These are phyloP conservation scores for Hydrozoanthus gracilis DNA, from an alignment of 92 coral and sea anemone genomes.

Conservation along the genomic window DNA sequence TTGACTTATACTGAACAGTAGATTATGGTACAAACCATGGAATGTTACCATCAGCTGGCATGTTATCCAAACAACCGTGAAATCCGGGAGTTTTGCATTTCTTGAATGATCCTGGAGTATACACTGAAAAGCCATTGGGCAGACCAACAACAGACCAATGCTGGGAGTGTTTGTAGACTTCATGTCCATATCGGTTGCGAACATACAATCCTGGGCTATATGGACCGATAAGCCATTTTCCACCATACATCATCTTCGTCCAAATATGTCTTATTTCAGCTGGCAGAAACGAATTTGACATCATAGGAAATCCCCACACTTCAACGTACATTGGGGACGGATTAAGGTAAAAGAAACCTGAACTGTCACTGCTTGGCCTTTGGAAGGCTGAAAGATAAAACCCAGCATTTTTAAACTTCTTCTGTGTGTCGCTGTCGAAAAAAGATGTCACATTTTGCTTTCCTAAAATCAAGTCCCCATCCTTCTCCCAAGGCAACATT, in stretches of 20 bases:
- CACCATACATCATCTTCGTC: slow-evolving; percentile 37
- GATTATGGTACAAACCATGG: slow-evolving; percentile 38
- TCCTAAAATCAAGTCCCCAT: slow-evolving; percentile 35
- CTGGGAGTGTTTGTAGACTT: slow-evolving; percentile 31
- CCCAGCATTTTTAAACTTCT: not conserved
- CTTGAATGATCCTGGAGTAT: slow-evolving; percentile 40
- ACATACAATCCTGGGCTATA: slow-evolving; percentile 37
- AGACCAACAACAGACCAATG: slow-evolving; percentile 22
- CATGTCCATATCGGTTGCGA: slow-evolving; percentile 39
- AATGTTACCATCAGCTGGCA: slow-evolving; percentile 39
- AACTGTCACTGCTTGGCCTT: not conserved
- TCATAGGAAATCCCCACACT: slow-evolving; percentile 38
- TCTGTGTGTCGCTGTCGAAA: slow-evolving; percentile 21
- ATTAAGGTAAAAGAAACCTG: slow-evolving; percentile 11
- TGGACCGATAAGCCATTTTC: slow-evolving; percentile 12
- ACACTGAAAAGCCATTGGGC: not conserved
- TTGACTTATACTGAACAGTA: not conserved
- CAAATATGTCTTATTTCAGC: slow-evolving; percentile 4
- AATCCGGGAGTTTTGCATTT: slow-evolving; percentile 35
- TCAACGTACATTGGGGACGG: slow-evolving; percentile 18
- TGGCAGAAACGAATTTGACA: slow-evolving; percentile 13
- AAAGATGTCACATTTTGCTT: not conserved
- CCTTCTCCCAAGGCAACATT: slow-evolving; percentile 41
- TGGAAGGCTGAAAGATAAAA: slow-evolving; percentile 1
- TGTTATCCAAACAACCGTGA: slow-evolving; percentile 41